phyloP scores from a whole-genome alignment of 2,113 vertebrate species.

The Myotis lucifugus region DNA sequence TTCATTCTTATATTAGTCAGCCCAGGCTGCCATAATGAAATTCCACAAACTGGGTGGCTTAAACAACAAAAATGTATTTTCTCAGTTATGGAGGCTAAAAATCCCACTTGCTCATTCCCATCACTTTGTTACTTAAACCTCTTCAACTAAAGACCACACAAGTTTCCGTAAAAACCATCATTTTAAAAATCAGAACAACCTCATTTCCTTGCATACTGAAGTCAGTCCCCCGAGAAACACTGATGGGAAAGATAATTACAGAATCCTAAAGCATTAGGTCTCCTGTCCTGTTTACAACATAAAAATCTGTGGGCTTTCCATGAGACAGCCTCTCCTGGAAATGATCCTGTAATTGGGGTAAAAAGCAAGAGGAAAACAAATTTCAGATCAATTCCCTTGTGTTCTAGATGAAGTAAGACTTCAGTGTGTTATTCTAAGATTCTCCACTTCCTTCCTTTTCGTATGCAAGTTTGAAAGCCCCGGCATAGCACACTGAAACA shows the following conservation, averaged over 20 bases:
- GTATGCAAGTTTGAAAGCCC: neutral
- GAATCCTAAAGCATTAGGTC: conserved; percentile 29
- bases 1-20: neutral
- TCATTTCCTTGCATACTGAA: neutral
- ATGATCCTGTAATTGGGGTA: conserved; percentile 20
- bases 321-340: conserved; percentile 16
- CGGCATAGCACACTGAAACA: neutral
- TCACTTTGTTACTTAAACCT: neutral
- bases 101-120: neutral
- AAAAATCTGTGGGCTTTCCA: neutral
- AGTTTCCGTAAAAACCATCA: neutral
- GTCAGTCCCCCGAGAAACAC: neutral
- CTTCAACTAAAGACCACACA: neutral
- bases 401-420: neutral
- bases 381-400: conserved; percentile 4
- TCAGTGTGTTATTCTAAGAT: neutral
- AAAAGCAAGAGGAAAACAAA: conserved; percentile 50
- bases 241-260: conserved; percentile 61
- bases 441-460: neutral
- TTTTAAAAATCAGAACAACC: conserved; percentile 21
- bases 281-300: conserved; percentile 10
- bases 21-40: neutral
- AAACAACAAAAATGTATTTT: neutral
- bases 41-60: neutral
- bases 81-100: neutral